Evolutionary conservation across 2,113 vertebrate species (phyloP), one percentile per base, ranked within the genome.

Genomic region (Anolis carolinensis): DNA sequence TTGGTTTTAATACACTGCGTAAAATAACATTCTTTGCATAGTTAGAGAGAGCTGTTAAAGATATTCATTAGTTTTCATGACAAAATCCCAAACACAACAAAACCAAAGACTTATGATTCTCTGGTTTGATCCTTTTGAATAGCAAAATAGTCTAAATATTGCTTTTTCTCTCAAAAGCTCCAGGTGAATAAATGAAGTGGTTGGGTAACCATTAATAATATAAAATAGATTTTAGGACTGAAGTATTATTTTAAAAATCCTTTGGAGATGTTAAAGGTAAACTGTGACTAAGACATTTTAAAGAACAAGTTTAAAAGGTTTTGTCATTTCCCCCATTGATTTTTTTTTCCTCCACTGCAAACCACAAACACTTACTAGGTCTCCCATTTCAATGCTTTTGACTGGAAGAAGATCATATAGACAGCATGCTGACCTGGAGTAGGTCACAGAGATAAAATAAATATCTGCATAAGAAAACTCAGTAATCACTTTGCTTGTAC

Each of bases 401-500:
- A 55, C 13, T 68, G 83, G 30, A 1, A 83, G 1, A 0, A 1
- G 16, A 18, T 83, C 55, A 82, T 82, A 79, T 36, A 83, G 23
- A 36, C 32, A 82, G 20, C 79, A 82, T 83, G 93, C 16, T 82
- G 70, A 88, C 18, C 34, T 77, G 14, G 1, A 91, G 18, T 23
- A 87, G 36, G 55, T 84, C 50, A 85, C 3, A 79, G 39, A 62
- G 86, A 85, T 81, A 67, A 88, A 89, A 83, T 2, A 85, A 92
- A 88, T 62, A 79, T 3, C 13, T 84, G 52, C 81, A 79, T 86
- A 65, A 73, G 1, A 83, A 74, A 6, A 36, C 4, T 70, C 3
- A 77, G 2, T 79, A 62, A 79, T 89, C 27, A 81, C 68, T 82
- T 0, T 82, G 9, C 70, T 81, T 34, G 8, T 88, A 6, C 3